These are phyloP conservation scores for Melitaea cinxia DNA, from an alignment of 1,140 invertebrate genomes.

Conservation along the genomic window DNA sequence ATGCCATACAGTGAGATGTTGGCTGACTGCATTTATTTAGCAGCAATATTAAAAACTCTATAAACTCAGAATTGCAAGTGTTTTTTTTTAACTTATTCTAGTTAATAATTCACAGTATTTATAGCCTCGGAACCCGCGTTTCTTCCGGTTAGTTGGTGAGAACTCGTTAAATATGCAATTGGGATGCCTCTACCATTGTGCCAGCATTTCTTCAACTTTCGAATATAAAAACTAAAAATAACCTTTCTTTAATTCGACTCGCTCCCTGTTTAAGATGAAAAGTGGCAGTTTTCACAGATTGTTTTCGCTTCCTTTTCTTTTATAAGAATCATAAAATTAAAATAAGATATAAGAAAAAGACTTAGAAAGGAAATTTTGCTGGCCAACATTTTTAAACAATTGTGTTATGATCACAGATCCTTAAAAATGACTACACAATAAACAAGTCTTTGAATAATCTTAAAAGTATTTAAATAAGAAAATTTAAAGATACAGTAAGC, in stretches of 20 bases:
- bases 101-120: constrained; percentile 4
- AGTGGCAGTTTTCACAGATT: constrained; percentile 11
- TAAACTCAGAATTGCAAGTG: too few species aligned
- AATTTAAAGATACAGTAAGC: constrained; percentile 3
- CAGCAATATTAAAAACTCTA: too few species aligned
- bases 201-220: constrained; percentile 14
- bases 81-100: too few species aligned
- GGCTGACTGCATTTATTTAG: too few species aligned
- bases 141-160: constrained; percentile 7
- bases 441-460: background rate
- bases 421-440: background rate
- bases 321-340: background rate
- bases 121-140: background rate
- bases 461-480: background rate
- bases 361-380: background rate
- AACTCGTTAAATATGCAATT: constrained; percentile 56
- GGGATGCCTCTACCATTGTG: constrained; percentile 27
- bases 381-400: background rate
- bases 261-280: constrained; percentile 4
- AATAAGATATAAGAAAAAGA: background rate
- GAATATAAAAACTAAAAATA: constrained; percentile 15
- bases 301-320: constrained; percentile 1
- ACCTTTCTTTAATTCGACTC: constrained; percentile 16
- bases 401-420: background rate
- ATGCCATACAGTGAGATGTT: too few species aligned